These are phyloP conservation scores for Muricea muricata DNA, from an alignment of 92 coral and sea anemone genomes.

Conservation along the genomic window DNA sequence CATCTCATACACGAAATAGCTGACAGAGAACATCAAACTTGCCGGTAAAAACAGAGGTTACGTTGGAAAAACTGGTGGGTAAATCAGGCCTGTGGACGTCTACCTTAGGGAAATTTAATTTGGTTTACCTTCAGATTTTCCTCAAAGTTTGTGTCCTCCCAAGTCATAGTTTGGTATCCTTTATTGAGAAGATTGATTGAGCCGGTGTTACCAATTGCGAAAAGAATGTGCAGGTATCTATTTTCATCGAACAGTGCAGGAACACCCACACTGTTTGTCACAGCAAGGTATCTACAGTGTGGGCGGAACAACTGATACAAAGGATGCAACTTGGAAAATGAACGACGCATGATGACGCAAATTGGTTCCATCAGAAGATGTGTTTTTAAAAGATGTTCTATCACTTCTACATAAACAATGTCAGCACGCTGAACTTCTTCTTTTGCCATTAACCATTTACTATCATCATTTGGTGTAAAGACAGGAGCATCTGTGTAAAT, in stretches of 20 bases:
- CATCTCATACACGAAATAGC: too few relatives aligned
- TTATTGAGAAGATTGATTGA: conserved; percentile 36
- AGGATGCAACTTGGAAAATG: conserved; percentile 66
- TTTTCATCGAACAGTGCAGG: conserved; percentile 17
- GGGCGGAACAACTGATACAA: conserved; percentile 20
- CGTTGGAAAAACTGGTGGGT: too few relatives aligned
- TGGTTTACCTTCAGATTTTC: conserved; percentile 36
- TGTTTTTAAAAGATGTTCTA: conserved; percentile 90
- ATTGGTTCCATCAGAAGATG: too few relatives aligned
- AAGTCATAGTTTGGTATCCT: conserved; percentile 21
- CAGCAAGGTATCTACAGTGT: conserved; percentile 37
- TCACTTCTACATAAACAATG: conserved; percentile 83
- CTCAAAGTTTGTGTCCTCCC: conserved; percentile 53
- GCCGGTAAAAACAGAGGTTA: too few relatives aligned
- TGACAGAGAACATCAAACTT: too few relatives aligned
- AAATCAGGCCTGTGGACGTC: too few relatives aligned
- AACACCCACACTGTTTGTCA: conserved; percentile 33
- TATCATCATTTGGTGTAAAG: conserved; percentile 79
- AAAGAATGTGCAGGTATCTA: neutral
- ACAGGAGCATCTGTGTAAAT: conserved; percentile 77
- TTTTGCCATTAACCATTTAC: conserved; percentile 85
- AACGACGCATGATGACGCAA: conserved; percentile 77
- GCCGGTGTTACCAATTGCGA: conserved; percentile 40
- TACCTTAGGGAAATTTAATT: too few relatives aligned
- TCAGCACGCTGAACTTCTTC: conserved; percentile 82